phyloP scores from a whole-genome alignment of 35 echinoderm and acorn worm species.

The Strongylocentrotus purpuratus region DNA sequence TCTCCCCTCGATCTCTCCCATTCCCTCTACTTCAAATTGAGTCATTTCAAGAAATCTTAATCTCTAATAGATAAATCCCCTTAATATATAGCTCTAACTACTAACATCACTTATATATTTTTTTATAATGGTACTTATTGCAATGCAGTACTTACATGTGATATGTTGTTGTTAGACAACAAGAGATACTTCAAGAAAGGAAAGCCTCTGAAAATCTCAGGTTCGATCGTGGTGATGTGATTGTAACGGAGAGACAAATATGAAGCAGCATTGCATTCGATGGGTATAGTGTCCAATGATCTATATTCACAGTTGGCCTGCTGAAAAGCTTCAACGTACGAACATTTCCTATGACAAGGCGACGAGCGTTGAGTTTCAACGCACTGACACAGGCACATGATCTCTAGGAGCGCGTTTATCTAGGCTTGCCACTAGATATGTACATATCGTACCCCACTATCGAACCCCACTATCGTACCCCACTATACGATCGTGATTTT shows the following conservation, averaged over 20 bases:
- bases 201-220: background rate
- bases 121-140: no score
- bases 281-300: background rate
- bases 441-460: no score
- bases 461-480: no score
- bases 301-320: background rate
- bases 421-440: no score
- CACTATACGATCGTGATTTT: no score
- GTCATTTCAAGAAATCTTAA: no score
- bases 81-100: no score
- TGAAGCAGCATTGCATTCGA: conserved; percentile 27
- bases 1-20: no score
- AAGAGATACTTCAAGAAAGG: background rate
- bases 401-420: no score
- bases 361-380: background rate
- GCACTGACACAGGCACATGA: background rate
- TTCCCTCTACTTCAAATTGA: no score
- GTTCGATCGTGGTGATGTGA: background rate
- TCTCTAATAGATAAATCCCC: no score
- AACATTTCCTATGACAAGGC: background rate
- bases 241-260: conserved; percentile 1
- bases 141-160: background rate
- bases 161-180: background rate
- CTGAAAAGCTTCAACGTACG: background rate
- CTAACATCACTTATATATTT: no score